Base-by-base conservation (phyloP, 2,113 vertebrate species). In the Phycodurus eques region DNA sequence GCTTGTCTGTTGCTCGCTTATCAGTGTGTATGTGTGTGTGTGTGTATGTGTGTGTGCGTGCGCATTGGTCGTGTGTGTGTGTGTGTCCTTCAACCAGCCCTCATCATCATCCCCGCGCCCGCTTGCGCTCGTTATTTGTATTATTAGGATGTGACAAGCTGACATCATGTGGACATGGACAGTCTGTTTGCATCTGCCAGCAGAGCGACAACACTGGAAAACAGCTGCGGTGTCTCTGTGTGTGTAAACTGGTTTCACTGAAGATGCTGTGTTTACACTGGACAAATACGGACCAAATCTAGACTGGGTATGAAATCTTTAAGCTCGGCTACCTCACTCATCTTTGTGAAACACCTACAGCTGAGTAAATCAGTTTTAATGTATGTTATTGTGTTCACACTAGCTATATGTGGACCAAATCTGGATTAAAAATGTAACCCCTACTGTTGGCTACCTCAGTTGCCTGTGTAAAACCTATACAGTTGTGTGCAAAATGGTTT, bases 11-110 rank as follows among this genome's bases (percentile, higher is more conserved):
- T 71, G 70, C 81, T 68, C 74, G 39, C 22, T 80, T 70, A 71
- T 73, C 70, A 64, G 35, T 27, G n/a, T 22, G 27, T 27, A 3
- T 61, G 27, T 83, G 72, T 51, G 68, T 14, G 51, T 20, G 51
- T 3, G 49, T 51, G 68, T 14, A 17, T 20, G 51, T 3, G 49
- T 53, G 56, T 57, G n/a, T 13, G 20, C 31, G 56, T 11, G 20
- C 2, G 56, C 27, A 27, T 27, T 27, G 27, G 27, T 27, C 27
- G 27, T 27, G 27, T 5, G 27, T 8, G 9, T 12, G 61, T 5
- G 61, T 56, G 27, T 83, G 72, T 51, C 83, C 83, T 83, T 82
- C 80, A 88, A 87, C 77, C 74, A 68, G 69, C 78, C 70, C 59
- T 75, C 71, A 67, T 73, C 33, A 35, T 79, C 75, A 77, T 75